Conservation (phyloP, 2,888 invertebrate genomes). For the Resseliella maxima region DNA sequence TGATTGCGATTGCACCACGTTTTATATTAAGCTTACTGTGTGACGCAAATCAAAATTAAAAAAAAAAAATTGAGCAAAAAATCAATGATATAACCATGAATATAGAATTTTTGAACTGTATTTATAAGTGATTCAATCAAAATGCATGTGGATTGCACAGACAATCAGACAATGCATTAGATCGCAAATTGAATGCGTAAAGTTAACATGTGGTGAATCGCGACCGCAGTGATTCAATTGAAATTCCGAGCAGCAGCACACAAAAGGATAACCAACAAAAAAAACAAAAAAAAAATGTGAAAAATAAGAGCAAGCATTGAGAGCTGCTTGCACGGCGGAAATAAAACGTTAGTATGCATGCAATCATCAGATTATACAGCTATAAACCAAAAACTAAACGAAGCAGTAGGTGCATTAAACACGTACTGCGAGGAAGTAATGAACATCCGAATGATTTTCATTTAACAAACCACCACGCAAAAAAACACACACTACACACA, state of each 20-base stretch:
- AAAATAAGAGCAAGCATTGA: neutral
- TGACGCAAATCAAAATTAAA: constrained; percentile 1
- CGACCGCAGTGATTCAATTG: neutral
- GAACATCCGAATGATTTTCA: constrained; percentile 13
- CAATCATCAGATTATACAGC: constrained; percentile 39
- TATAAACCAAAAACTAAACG: neutral
- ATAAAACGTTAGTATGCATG: neutral
- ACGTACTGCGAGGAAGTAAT: constrained; percentile 13
- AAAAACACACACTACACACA: neutral
- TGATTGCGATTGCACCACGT: neutral
- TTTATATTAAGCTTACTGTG: too few relatives aligned
- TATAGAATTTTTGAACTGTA: too few relatives aligned
- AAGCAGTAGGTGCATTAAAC: neutral
- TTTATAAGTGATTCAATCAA: neutral
- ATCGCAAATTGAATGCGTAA: neutral
- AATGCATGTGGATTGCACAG: neutral
- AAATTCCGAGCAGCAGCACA: neutral
- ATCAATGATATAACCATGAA: too few relatives aligned
- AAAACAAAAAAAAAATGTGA: too few relatives aligned
- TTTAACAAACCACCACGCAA: neutral
- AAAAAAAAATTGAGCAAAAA: too few relatives aligned
- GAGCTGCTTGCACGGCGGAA: neutral
- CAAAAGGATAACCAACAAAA: too few relatives aligned
- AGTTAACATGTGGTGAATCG: neutral
- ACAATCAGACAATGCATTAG: neutral